Evolutionary conservation across 2,113 vertebrate genomes (phyloP).

Genomic region (Mixornis gularis): DNA sequence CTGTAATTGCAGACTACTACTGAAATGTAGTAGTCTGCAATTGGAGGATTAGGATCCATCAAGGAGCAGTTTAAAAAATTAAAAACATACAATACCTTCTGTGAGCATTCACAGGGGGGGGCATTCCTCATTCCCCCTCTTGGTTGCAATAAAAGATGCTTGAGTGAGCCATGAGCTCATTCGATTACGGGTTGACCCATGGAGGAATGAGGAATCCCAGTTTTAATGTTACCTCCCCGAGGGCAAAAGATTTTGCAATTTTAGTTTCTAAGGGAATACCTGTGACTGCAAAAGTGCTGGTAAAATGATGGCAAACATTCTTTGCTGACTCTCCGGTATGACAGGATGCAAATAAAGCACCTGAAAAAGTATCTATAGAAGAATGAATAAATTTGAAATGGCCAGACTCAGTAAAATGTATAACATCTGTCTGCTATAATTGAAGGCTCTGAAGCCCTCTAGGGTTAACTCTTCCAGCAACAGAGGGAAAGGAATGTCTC

Average conservation of each 20-base stretch:
- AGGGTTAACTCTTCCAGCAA: neutral
- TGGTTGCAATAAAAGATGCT: neutral
- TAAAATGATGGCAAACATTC: neutral
- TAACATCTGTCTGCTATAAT: neutral
- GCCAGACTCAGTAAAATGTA: neutral
- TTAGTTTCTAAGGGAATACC: neutral
- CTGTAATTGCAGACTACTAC: neutral
- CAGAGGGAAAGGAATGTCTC: neutral
- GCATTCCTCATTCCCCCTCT: neutral
- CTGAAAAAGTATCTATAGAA: neutral
- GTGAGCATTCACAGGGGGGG: neutral
- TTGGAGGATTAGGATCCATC: neutral
- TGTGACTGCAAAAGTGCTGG: neutral
- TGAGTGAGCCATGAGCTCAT: neutral
- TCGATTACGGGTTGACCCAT: neutral
- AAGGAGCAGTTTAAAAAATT: neutral
- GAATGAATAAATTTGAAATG: neutral
- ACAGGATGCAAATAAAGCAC: neutral
- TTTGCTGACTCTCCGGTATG: neutral
- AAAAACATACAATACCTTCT: neutral
- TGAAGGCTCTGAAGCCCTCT: neutral
- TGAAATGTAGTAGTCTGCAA: neutral
- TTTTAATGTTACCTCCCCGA: neutral
- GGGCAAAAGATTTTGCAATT: neutral
- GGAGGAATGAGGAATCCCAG: neutral